A percentile compares a stretch with the other conserved stretches of the same genome.
Evolutionary conservation across 30 jellyfish, hydroid and myxozoan genomes (phyloP).

Genomic region (Pelagia noctiluca): DNA sequence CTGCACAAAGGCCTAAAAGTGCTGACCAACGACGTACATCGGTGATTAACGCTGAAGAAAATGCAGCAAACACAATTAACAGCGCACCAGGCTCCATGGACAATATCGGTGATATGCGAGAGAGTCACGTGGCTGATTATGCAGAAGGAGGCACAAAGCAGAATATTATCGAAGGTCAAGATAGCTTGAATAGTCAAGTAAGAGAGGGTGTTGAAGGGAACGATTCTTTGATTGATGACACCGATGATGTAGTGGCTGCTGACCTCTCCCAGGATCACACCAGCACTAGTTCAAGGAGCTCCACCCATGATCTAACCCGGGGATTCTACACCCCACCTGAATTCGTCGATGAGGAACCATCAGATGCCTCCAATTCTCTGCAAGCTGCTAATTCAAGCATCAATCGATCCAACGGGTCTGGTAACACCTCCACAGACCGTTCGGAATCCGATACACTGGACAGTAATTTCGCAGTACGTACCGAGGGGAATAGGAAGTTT

Average conservation of each 20-base stretch:
- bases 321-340: constrained; percentile 6
- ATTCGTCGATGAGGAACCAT: background rate
- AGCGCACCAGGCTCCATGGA: too few species aligned
- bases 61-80: too few species aligned
- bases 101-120: too few species aligned
- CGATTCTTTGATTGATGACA: too few species aligned
- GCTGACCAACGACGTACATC: too few species aligned
- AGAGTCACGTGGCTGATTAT: too few species aligned
- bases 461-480: background rate
- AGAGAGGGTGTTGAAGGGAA: too few species aligned
- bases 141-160: too few species aligned
- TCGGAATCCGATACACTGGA: background rate
- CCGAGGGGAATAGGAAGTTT: background rate
- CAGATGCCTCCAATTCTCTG: background rate
- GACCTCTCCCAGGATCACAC: background rate
- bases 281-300: constrained; percentile 6
- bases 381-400: background rate
- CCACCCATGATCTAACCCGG: background rate
- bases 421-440: background rate
- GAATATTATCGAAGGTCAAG: too few species aligned
- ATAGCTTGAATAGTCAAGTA: too few species aligned
- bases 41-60: too few species aligned
- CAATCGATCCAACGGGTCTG: background rate
- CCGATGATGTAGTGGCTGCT: background rate
- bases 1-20: too few species aligned